A percentile compares a stretch with the other conserved stretches of the same genome.
These are phyloP conservation scores for Seira musarum DNA, from an alignment of 2,888 invertebrate species.

Conservation along the genomic window DNA sequence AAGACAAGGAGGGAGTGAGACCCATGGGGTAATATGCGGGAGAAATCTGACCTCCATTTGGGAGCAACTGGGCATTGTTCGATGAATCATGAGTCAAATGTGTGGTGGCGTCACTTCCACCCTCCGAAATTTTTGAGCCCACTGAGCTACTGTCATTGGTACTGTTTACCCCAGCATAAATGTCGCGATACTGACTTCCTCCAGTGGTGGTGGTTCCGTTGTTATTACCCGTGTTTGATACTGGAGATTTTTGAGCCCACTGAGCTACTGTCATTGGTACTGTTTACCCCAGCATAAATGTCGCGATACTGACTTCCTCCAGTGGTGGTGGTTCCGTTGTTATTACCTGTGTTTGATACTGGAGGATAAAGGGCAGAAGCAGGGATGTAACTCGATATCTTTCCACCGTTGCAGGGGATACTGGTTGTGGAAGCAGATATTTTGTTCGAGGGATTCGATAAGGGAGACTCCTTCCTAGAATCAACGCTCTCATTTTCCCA, in stretches of 20 bases:
- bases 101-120: conserved; percentile 67
- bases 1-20: conserved; percentile 63
- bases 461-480: conserved; percentile 16
- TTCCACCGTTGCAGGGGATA: conserved; percentile 57
- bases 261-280: conserved; percentile 64
- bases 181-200: conserved; percentile 62
- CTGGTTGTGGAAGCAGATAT: background rate
- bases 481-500: conserved; percentile 68
- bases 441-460: conserved; percentile 22
- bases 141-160: conserved; percentile 66
- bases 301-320: conserved; percentile 65
- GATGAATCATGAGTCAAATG: conserved; percentile 61
- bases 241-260: conserved; percentile 66
- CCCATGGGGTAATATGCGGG: conserved; percentile 52
- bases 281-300: conserved; percentile 65
- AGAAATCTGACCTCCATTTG: conserved; percentile 5
- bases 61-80: conserved; percentile 18
- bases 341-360: background rate
- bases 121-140: conserved; percentile 66
- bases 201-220: conserved; percentile 27
- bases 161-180: conserved; percentile 64
- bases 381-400: conserved; percentile 65
- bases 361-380: conserved; percentile 67
- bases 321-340: background rate
- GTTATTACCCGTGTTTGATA: conserved; percentile 43